Evolutionary conservation across 2,888 invertebrate species (phyloP).

Genomic region (Heliconius aoede): DNA sequence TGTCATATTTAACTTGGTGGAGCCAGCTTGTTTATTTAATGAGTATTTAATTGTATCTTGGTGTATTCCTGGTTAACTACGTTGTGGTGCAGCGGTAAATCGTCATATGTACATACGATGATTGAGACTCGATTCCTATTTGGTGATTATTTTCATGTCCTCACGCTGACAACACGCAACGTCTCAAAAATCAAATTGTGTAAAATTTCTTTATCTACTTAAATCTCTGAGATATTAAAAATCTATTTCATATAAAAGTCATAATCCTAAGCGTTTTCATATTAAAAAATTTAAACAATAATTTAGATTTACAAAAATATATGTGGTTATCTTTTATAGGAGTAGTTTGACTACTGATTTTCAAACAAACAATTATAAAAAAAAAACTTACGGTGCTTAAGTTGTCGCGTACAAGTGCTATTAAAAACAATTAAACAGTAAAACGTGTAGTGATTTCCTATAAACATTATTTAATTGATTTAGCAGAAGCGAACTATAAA

Average conservation of each 20-base stretch:
- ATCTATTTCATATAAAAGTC: no score
- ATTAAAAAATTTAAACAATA: neutral
- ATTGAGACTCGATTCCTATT: no score
- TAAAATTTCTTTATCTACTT: no score
- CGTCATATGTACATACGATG: no score
- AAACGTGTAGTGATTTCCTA: conserved; percentile 4
- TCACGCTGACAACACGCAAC: no score
- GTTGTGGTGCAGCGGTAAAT: no score
- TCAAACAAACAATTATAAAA: neutral
- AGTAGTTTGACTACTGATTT: no score
- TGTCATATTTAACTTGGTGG: conserved; percentile 15
- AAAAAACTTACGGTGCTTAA: neutral
- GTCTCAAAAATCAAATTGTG: no score
- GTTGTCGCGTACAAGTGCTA: neutral
- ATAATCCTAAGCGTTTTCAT: neutral
- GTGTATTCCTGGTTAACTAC: neutral
- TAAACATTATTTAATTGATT: conserved; percentile 37
- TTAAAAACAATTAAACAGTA: conserved; percentile 21
- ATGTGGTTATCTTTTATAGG: no score
- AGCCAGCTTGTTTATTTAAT: conserved; percentile 22
- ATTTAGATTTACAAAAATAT: neutral
- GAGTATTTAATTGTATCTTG: neutral
- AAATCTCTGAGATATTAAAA: no score
- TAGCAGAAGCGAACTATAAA: conserved; percentile 32
- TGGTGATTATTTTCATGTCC: no score